Conservation (phyloP, 1,140 invertebrate genomes). For the Diuraphis noxia region DNA sequence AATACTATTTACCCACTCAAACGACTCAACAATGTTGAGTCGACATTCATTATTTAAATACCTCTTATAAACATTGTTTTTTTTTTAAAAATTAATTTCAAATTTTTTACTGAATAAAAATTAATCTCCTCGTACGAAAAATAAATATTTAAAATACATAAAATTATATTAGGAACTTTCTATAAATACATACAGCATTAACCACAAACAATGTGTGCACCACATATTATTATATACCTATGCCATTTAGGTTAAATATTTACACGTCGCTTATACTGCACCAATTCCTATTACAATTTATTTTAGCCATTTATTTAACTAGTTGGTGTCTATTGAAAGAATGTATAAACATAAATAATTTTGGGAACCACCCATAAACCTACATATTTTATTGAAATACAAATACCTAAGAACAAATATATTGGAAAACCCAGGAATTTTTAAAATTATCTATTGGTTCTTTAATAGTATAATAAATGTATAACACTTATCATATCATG, state of each 20-base stretch:
- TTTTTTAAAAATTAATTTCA: background rate
- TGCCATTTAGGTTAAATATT: constrained; percentile 20
- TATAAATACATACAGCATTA: background rate
- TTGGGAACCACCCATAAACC: background rate
- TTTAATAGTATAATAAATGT: background rate
- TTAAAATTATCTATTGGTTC: background rate
- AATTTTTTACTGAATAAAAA: background rate
- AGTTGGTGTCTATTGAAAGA: background rate
- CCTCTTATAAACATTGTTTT: background rate
- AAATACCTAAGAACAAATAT: background rate
- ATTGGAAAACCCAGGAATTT: background rate
- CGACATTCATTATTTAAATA: background rate
- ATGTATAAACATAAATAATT: background rate
- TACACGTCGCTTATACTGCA: background rate
- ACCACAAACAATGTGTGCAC: background rate
- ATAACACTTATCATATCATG: background rate
- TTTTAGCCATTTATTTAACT: background rate
- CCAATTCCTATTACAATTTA: background rate
- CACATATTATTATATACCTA: background rate
- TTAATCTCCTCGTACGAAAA: background rate
- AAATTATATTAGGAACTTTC: background rate
- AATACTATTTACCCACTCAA: background rate
- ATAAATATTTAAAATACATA: background rate
- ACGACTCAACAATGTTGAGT: too few relatives aligned
- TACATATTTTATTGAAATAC: constrained; percentile 7